A percentile compares a stretch with the other conserved stretches of the same genome.
Conservation (phyloP, 2,888 invertebrate species). For the Electrophaes corylata region DNA sequence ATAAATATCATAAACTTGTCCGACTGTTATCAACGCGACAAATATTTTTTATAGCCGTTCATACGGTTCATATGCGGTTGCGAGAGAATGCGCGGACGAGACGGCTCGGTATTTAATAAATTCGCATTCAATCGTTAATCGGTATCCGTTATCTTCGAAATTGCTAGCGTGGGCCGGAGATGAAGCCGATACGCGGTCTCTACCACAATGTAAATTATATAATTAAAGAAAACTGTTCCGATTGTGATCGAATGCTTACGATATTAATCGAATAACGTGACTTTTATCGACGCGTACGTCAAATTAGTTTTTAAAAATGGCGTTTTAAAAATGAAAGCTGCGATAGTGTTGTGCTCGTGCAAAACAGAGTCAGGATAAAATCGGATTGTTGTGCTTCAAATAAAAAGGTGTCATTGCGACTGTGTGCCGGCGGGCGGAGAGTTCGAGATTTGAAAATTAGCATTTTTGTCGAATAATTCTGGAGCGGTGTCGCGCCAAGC, state of each 20-base stretch:
- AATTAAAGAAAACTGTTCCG: slow-evolving; percentile 76
- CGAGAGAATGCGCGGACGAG: slow-evolving; percentile 55
- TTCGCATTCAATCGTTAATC: slow-evolving; percentile 67
- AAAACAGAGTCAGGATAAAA: slow-evolving; percentile 52
- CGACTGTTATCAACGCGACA: slow-evolving; percentile 69
- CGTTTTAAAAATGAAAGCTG: slow-evolving; percentile 41
- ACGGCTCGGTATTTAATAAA: slow-evolving; percentile 65
- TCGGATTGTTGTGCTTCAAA: slow-evolving; percentile 65
- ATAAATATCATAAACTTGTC: slow-evolving; percentile 75
- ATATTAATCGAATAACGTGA: slow-evolving; percentile 69
- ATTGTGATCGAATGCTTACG: slow-evolving; percentile 67
- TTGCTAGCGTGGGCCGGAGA: slow-evolving; percentile 69
- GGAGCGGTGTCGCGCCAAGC: slow-evolving; percentile 76
- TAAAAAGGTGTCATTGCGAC: slow-evolving; percentile 73
- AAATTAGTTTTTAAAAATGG: slow-evolving; percentile 54
- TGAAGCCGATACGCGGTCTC: slow-evolving; percentile 63
- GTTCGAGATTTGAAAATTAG: slow-evolving; percentile 83
- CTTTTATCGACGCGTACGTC: slow-evolving; percentile 59
- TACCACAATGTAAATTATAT: slow-evolving; percentile 77
- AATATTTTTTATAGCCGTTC: slow-evolving; percentile 64
- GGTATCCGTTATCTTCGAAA: slow-evolving; percentile 72
- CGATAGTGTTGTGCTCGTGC: slow-evolving; percentile 43
- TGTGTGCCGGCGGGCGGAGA: slow-evolving; percentile 64
- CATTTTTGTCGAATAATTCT: slow-evolving; percentile 84
- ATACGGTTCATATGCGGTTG: slow-evolving; percentile 56